phyloP scores from a whole-genome alignment of 2,797 vertebrate species.

The Cirrhinus molitorella region DNA sequence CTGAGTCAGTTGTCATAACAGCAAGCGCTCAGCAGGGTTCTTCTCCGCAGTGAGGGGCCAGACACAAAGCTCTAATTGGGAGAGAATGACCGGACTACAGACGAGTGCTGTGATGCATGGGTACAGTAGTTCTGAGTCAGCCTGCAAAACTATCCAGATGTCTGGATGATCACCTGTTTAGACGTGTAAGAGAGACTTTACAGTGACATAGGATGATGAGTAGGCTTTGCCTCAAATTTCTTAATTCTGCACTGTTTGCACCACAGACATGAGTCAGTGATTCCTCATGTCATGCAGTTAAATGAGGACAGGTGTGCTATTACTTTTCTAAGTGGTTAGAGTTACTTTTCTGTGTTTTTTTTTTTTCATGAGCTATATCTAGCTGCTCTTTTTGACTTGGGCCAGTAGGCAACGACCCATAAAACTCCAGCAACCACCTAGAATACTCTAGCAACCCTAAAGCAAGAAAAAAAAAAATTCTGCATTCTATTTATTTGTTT shows the following conservation, averaged over 20 bases:
- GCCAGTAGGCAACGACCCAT: not conserved
- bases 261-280: not conserved
- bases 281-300: not conserved
- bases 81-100: slow-evolving; percentile 37
- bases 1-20: slow-evolving; percentile 47
- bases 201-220: not conserved
- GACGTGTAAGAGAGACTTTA: not conserved
- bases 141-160: slow-evolving; percentile 36
- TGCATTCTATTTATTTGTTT: too few species aligned
- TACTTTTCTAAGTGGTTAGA: not conserved
- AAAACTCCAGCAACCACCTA: not conserved
- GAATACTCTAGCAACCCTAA: not conserved
- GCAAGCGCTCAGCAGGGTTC: slow-evolving; percentile 31
- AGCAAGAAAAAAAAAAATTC: too few species aligned
- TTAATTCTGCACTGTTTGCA: not conserved
- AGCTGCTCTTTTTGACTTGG: not conserved
- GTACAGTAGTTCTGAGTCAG: slow-evolving; percentile 34
- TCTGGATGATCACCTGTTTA: slow-evolving; percentile 16
- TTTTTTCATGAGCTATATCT: not conserved
- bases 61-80: slow-evolving; percentile 52
- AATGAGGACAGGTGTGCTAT: not conserved
- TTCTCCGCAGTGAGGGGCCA: slow-evolving; percentile 39
- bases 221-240: not conserved
- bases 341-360: not conserved
- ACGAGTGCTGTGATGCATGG: slow-evolving; percentile 2